Percentiles rank a stretch among this genome's conserved stretches.
These are phyloP conservation scores for Pteronura brasiliensis DNA, from an alignment of 2,113 vertebrate genomes.

Conservation along the genomic window DNA sequence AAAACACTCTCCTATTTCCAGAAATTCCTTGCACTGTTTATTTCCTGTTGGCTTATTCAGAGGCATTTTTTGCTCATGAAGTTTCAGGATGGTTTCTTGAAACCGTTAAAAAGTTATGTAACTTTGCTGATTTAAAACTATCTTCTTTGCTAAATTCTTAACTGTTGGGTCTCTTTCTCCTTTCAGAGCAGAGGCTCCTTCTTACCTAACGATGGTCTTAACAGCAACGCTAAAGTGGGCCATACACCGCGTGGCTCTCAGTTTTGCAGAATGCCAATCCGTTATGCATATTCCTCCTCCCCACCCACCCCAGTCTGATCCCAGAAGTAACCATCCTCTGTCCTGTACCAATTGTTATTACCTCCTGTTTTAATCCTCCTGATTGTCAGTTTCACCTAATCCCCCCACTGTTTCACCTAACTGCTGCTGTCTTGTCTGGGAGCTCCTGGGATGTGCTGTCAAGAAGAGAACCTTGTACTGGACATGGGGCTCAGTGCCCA, in stretches of 20 bases:
- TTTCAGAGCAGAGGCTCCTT: neutral
- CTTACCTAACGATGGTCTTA: neutral
- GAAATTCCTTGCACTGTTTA: slow-evolving; percentile 66
- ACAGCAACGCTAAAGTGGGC: neutral
- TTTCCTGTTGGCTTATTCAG: slow-evolving; percentile 59
- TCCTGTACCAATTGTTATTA: neutral
- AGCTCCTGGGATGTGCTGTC: neutral
- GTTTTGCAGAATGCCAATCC: neutral
- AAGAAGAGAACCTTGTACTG: neutral
- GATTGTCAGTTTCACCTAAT: too few relatives aligned
- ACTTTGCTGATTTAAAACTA: slow-evolving; percentile 41
- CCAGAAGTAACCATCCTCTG: neutral
- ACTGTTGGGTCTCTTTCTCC: neutral
- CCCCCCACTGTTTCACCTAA: neutral
- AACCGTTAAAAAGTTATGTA: slow-evolving; percentile 42
- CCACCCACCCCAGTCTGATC: neutral
- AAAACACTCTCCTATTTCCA: slow-evolving; percentile 53
- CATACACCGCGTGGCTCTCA: neutral
- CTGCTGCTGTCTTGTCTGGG: neutral
- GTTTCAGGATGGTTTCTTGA: slow-evolving; percentile 69
- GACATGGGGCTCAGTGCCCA: neutral
- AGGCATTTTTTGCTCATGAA: slow-evolving; percentile 58
- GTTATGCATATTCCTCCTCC: neutral
- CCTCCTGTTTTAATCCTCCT: neutral
- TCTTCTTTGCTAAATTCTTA: slow-evolving; percentile 49